Evolutionary conservation across 1,140 invertebrate species (phyloP), one percentile per base, ranked within the genome.

Genomic region (Paracyclopina nana): DNA sequence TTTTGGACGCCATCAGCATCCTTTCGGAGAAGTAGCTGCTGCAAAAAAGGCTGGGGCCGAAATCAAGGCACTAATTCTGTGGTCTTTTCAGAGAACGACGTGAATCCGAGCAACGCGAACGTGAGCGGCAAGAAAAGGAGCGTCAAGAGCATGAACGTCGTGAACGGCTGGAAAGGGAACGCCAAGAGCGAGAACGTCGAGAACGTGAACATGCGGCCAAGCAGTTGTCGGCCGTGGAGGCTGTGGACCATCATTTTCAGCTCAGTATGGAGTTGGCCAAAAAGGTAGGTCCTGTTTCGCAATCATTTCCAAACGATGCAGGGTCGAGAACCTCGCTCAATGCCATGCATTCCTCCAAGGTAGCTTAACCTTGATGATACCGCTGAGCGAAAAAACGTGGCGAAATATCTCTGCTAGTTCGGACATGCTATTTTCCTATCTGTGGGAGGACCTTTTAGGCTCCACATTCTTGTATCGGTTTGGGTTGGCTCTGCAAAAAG

Each of bases 211-310:
- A 66, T 59, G 68, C 73, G 59, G 79, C 77, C 63, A 75, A 71
- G 54, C 71, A 75, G 57, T 70, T 74, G 59, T 72, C 74, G 29
- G 57, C 54, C 28, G 75, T 80, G 62, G 77, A 72, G 62, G 80
- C 75, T 58, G 81, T 90, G 40, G 78, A 85, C 56, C 80, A 85
- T 60, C 85, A 91, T 68, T 91, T 90, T 64, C 79, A 82, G 62
- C 80, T 86, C 66, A 86, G 82, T 45, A 66, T 88, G 25, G 73
- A 79, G 62, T 67, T 81, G 43, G 79, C 78, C 20, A 77, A 80
- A 44, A 44, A 44, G 42, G 42, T 44, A 24, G 24, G 16, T n/a
- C n/a, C n/a, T n/a, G n/a, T n/a, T n/a, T n/a, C n/a, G n/a, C n/a
- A n/a, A n/a, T n/a, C n/a, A n/a, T n/a, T n/a, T n/a, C n/a, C n/a